A percentile compares a stretch with the other conserved stretches of the same genome.
Evolutionary conservation across 1,140 invertebrate genomes (phyloP).

Genomic region (Danaus plexippus): DNA sequence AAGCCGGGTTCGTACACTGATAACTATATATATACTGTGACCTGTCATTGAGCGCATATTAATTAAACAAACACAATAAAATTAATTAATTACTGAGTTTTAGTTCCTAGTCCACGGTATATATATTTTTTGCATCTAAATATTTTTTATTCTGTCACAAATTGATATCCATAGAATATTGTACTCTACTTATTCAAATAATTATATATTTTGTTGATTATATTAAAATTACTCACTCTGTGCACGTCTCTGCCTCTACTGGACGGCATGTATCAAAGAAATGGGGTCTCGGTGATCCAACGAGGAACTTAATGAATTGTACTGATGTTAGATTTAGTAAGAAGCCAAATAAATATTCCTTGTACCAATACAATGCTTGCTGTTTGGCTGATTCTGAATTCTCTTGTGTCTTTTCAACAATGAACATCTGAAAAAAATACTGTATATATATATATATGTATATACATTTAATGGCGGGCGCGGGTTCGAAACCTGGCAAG

Average conservation of each 20-base stretch:
- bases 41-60: too few relatives aligned
- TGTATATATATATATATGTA: slow-evolving; percentile 1
- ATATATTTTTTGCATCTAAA: too few relatives aligned
- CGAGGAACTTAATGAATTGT: slow-evolving; percentile 74
- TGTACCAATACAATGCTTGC: slow-evolving; percentile 69
- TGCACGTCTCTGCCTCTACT: slow-evolving; percentile 73
- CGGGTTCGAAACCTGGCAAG: too few relatives aligned
- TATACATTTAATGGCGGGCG: too few relatives aligned
- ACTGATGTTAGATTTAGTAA: slow-evolving; percentile 69
- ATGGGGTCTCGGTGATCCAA: slow-evolving; percentile 81
- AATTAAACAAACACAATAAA: too few relatives aligned
- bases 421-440: slow-evolving; percentile 43
- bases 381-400: slow-evolving; percentile 26
- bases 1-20: slow-evolving; percentile 1
- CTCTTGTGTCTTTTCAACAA: slow-evolving; percentile 41
- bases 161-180: too few relatives aligned
- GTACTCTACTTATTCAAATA: too few relatives aligned
- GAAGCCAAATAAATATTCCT: slow-evolving; percentile 73
- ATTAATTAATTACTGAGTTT: too few relatives aligned
- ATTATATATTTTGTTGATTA: neutral
- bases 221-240: slow-evolving; percentile 42
- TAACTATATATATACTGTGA: too few relatives aligned
- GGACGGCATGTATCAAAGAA: slow-evolving; percentile 81
- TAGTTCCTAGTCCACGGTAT: too few relatives aligned
- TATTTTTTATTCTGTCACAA: too few relatives aligned